These are phyloP conservation scores for Mixornis gularis DNA, from an alignment of 2,113 vertebrate species.

Conservation along the genomic window DNA sequence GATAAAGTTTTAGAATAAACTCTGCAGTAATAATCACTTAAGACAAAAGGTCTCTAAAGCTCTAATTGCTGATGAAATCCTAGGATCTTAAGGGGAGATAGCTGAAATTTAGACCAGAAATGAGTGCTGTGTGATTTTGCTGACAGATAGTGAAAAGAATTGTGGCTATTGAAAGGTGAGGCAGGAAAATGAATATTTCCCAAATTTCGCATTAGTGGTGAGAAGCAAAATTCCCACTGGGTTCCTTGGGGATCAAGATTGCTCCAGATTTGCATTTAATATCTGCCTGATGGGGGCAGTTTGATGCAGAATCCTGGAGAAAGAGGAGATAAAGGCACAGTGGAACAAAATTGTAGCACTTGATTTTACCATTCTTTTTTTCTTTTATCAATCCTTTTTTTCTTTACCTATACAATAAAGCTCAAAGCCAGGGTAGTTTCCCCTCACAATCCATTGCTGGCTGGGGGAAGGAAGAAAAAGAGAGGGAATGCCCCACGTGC, in stretches of 20 bases:
- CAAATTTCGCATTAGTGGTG: neutral
- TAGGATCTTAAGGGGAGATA: neutral
- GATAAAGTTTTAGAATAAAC: conserved; percentile 62
- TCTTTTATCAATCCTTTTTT: neutral
- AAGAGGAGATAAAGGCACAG: neutral
- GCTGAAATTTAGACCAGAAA: conserved; percentile 31
- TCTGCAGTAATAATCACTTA: conserved; percentile 57
- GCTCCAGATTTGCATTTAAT: neutral
- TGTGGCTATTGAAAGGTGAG: neutral
- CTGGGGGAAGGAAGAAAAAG: neutral
- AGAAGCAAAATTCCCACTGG: neutral
- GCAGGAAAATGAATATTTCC: conserved; percentile 7
- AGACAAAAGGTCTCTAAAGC: conserved; percentile 54
- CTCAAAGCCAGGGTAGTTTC: neutral
- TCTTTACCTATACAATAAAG: neutral
- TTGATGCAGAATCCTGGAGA: neutral
- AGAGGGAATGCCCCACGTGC: fast-evolving
- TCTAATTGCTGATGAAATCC: conserved; percentile 59
- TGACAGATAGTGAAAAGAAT: neutral
- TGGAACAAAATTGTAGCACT: neutral
- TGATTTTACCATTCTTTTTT: neutral
- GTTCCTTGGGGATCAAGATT: neutral
- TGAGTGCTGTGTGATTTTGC: neutral
- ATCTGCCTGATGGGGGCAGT: neutral
- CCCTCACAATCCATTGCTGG: fast-evolving